Conservation (phyloP, 2,888 invertebrate species). For the Ennomos erosarius region DNA sequence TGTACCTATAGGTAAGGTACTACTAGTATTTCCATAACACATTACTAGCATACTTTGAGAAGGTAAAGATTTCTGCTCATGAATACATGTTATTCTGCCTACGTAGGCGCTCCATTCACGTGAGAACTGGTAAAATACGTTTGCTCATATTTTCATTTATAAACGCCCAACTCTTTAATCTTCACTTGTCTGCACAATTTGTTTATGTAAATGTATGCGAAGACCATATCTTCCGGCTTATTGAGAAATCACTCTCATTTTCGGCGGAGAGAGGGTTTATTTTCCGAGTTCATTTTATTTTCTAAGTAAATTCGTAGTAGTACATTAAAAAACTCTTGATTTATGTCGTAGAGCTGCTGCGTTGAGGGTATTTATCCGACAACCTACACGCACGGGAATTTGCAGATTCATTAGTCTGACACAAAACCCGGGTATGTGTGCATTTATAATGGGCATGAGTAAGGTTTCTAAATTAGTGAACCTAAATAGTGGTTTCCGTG, state of each 20-base stretch:
- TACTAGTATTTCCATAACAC: too few relatives aligned
- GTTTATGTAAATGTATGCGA: constrained; percentile 39
- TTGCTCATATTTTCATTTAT: constrained; percentile 17
- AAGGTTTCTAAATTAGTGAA: constrained; percentile 34
- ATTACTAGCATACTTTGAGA: constrained; percentile 3
- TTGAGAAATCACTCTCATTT: constrained; percentile 37
- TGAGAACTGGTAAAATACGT: constrained; percentile 11
- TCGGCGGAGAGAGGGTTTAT: constrained; percentile 32
- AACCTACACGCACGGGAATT: constrained; percentile 23
- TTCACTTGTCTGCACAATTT: constrained; percentile 28
- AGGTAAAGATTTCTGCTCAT: not conserved
- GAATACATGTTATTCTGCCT: not conserved
- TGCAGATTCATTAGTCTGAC: constrained; percentile 10
- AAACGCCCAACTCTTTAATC: constrained; percentile 21
- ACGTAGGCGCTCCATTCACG: constrained; percentile 2
- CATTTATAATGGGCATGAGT: constrained; percentile 23
- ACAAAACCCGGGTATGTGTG: constrained; percentile 11
- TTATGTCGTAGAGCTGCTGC: constrained; percentile 16
- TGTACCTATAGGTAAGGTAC: too few relatives aligned
- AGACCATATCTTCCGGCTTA: constrained; percentile 38
- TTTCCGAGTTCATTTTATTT: constrained; percentile 36
- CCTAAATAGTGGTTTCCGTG: constrained; percentile 34
- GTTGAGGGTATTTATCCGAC: constrained; percentile 18
- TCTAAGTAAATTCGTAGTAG: constrained; percentile 41
- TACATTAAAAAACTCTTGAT: constrained; percentile 33